phyloP scores from a whole-genome alignment of 2,888 invertebrate species.

The Cephus spinipes region DNA sequence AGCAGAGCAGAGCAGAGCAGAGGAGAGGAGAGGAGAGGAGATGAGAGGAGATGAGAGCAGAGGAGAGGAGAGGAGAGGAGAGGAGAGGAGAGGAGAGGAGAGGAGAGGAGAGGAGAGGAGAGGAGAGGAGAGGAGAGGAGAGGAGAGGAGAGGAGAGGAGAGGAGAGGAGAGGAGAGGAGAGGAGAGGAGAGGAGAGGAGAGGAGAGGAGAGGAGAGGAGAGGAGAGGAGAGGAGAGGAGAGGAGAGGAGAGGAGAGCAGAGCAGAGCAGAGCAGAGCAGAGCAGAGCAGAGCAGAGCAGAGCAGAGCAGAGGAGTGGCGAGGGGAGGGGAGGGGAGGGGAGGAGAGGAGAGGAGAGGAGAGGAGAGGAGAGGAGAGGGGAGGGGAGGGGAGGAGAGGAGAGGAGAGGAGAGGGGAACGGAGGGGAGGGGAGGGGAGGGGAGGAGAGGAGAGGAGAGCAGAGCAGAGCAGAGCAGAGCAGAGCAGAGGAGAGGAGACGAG shows the following conservation, averaged over 20 bases:
- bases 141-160: neutral
- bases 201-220: neutral
- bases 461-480: too few species aligned
- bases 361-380: neutral
- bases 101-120: too few species aligned
- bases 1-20: too few species aligned
- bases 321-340: neutral
- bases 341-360: neutral
- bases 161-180: neutral
- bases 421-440: too few species aligned
- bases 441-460: too few species aligned
- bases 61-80: too few species aligned
- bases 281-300: neutral
- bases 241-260: neutral
- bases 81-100: too few species aligned
- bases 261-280: neutral
- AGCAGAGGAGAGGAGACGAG: too few species aligned
- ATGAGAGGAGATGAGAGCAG: too few species aligned
- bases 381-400: neutral
- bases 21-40: too few species aligned
- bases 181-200: neutral
- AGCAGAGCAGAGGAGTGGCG: neutral
- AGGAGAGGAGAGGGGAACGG: too few species aligned
- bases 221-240: neutral
- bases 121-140: too few species aligned